Evolutionary conservation across 64 coral and sea anemone genomes (phyloP).

Genomic region (Pachyseris speciosa): DNA sequence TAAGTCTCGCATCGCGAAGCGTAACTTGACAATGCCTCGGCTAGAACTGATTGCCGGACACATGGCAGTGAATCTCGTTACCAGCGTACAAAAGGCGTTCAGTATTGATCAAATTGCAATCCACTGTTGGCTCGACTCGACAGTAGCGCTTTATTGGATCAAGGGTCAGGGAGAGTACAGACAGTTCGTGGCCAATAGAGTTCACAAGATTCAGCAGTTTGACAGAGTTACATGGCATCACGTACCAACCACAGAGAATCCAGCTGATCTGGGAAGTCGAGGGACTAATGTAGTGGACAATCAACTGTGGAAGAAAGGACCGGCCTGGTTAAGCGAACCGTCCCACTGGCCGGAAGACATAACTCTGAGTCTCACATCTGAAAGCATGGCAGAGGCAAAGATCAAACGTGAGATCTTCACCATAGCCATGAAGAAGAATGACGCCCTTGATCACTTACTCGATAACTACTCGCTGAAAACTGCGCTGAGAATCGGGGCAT

Average conservation of each 20-base stretch:
- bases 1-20: neutral
- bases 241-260: neutral
- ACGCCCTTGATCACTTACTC: too few relatives aligned
- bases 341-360: constrained; percentile 19
- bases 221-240: neutral
- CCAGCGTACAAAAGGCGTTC: neutral
- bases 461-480: too few relatives aligned
- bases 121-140: constrained; percentile 41
- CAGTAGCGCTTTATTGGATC: too few relatives aligned
- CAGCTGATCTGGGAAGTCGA: constrained; percentile 13
- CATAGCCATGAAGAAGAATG: too few relatives aligned
- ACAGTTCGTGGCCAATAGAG: neutral
- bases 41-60: too few relatives aligned
- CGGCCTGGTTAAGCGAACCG: neutral
- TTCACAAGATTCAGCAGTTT: neutral
- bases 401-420: too few relatives aligned
- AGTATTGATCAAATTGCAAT: neutral
- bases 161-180: too few relatives aligned
- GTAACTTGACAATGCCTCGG: constrained; percentile 5
- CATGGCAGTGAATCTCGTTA: too few relatives aligned
- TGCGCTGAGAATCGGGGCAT: too few relatives aligned
- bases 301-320: neutral
- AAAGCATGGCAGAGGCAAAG: constrained; percentile 19
- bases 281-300: neutral
- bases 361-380: neutral